A percentile compares a stretch with the other conserved stretches of the same genome.
These are phyloP conservation scores for Pterocles gutturalis DNA, from an alignment of 2,113 vertebrate species.

Conservation along the genomic window DNA sequence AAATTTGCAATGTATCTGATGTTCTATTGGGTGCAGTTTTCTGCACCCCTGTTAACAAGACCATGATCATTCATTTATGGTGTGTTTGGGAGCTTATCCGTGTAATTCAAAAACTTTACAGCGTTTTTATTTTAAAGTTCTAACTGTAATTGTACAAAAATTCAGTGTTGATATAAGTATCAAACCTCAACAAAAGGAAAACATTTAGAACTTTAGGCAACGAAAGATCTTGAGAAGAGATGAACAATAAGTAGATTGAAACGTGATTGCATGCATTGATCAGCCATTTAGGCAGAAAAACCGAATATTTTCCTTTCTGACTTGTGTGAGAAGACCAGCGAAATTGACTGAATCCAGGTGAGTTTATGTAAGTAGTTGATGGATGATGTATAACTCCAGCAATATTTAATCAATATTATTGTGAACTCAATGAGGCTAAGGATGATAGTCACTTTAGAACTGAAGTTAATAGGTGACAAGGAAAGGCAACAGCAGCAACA, in stretches of 20 bases:
- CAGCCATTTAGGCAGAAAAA: neutral
- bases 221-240: neutral
- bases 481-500: neutral
- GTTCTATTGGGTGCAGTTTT: neutral
- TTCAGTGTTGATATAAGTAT: neutral
- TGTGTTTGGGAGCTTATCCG: rapidly evolving
- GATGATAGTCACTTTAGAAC: neutral
- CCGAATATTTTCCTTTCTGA: neutral
- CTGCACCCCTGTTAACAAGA: neutral
- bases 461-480: neutral
- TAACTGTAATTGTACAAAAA: neutral
- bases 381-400: neutral
- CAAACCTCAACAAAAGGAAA: neutral
- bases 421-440: neutral
- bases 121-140: neutral
- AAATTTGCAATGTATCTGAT: neutral
- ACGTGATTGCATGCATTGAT: neutral
- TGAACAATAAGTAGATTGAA: neutral
- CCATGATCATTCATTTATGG: neutral
- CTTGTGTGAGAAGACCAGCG: neutral
- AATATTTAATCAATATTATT: neutral
- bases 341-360: neutral
- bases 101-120: neutral
- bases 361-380: neutral
- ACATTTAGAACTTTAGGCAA: neutral